phyloP scores from a whole-genome alignment of 2,797 vertebrate species.

The Acrossocheilus wenchowensis region DNA sequence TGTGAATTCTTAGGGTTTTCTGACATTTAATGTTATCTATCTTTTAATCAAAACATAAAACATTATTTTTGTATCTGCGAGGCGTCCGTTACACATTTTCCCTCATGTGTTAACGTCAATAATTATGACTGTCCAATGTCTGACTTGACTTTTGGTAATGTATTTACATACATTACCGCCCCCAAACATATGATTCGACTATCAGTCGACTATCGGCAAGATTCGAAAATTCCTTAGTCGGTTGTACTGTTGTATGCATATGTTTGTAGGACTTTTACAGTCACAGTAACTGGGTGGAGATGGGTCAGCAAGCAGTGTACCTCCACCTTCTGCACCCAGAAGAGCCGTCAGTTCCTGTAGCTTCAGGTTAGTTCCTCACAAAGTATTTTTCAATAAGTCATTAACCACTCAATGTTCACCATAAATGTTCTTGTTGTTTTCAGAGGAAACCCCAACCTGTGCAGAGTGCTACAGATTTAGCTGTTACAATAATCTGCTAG shows the following conservation, averaged over 20 bases:
- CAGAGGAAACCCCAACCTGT: constrained; percentile 81
- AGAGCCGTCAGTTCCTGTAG: constrained; percentile 78
- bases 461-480: constrained; percentile 81
- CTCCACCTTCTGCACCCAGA: constrained; percentile 81
- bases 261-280: constrained; percentile 87
- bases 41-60: no score
- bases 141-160: no score
- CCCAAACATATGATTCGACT: no score
- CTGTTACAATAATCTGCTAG: constrained; percentile 81
- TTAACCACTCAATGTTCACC: not conserved
- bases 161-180: no score
- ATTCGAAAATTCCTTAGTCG: no score
- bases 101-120: no score
- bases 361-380: constrained; percentile 72
- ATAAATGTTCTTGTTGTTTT: constrained; percentile 23
- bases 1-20: no score
- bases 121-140: no score
- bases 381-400: not conserved
- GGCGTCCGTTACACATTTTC: no score
- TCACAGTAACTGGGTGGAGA: constrained; percentile 92
- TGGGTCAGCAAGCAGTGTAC: constrained; percentile 80
- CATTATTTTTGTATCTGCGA: no score
- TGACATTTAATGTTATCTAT: no score
- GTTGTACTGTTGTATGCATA: not conserved
- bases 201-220: no score